phyloP scores from a whole-genome alignment of 1,140 invertebrate genomes.

The Drosophila oshimai region DNA sequence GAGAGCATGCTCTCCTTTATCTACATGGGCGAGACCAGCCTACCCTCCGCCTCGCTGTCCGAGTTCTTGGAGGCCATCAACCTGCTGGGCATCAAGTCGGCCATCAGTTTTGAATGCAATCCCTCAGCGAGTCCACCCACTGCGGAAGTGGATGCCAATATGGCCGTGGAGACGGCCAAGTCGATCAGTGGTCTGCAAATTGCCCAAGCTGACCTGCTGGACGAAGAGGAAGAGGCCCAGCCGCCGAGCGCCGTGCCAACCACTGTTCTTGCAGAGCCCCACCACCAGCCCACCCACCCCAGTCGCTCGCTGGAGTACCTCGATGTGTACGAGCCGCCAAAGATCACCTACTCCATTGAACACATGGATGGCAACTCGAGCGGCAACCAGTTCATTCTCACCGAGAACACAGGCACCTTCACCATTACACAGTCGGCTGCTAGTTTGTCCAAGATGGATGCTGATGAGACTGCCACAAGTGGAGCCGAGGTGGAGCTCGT shows the following conservation, averaged over 20 bases:
- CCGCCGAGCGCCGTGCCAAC: not conserved
- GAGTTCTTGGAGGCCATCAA: slow-evolving; percentile 80
- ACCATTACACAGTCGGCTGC: slow-evolving; percentile 63
- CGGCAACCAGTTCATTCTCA: slow-evolving; percentile 73
- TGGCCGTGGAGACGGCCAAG: slow-evolving; percentile 57
- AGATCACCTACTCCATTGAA: slow-evolving; percentile 78
- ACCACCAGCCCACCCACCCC: slow-evolving; percentile 28
- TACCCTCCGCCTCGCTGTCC: slow-evolving; percentile 61
- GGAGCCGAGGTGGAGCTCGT: slow-evolving; percentile 19
- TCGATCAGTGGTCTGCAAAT: slow-evolving; percentile 64
- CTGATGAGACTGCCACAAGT: not conserved
- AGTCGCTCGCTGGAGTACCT: slow-evolving; percentile 65
- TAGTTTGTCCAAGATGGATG: slow-evolving; percentile 35
- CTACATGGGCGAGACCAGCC: slow-evolving; percentile 72
- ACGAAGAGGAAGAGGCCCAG: slow-evolving; percentile 46
- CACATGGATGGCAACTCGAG: slow-evolving; percentile 62
- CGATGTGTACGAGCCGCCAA: slow-evolving; percentile 71
- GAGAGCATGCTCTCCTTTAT: slow-evolving; percentile 76
- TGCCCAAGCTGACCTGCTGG: slow-evolving; percentile 54
- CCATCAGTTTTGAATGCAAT: slow-evolving; percentile 79
- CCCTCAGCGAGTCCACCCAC: slow-evolving; percentile 30
- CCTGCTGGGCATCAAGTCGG: slow-evolving; percentile 73
- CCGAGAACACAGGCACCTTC: slow-evolving; percentile 71
- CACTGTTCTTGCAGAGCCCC: slow-evolving; percentile 29
- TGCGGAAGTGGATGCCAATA: not conserved